Evolutionary conservation across 2,797 vertebrate genomes (phyloP).

Genomic region (Cheracebus regulus): DNA sequence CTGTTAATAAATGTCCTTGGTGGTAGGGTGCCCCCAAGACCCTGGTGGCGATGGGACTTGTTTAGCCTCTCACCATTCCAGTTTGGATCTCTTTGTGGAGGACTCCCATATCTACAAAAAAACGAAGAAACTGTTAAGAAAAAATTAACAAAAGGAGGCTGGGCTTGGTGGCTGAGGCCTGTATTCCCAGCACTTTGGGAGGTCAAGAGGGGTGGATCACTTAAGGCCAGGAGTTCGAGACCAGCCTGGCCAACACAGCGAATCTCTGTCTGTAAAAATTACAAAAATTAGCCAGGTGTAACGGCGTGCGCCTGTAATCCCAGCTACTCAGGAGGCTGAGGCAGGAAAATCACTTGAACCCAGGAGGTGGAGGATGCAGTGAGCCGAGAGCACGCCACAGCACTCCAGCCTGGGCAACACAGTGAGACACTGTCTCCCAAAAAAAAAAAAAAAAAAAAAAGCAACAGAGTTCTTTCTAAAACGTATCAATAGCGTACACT

Average conservation of each 20-base stretch:
- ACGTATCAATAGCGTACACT: no score
- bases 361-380: neutral
- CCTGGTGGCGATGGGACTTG: conserved; percentile 81
- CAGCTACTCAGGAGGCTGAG: neutral
- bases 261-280: neutral
- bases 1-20: conserved; percentile 84
- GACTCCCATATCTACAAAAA: conserved; percentile 85
- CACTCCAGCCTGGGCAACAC: neutral
- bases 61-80: conserved; percentile 88
- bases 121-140: neutral
- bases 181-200: neutral
- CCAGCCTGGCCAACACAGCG: neutral
- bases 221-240: neutral
- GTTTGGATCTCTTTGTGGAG: conserved; percentile 90
- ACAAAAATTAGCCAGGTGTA: neutral
- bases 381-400: neutral
- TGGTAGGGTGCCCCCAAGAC: conserved; percentile 71
- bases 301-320: neutral
- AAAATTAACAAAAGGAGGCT: neutral
- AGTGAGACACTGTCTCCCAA: no score
- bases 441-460: no score
- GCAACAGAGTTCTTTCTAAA: no score
- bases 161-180: neutral
- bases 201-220: neutral
- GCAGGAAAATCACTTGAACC: neutral